Evolutionary conservation across 2,888 invertebrate species (phyloP), one percentile per base, ranked within the genome.

Genomic region (Anoplius nigerrimus): DNA sequence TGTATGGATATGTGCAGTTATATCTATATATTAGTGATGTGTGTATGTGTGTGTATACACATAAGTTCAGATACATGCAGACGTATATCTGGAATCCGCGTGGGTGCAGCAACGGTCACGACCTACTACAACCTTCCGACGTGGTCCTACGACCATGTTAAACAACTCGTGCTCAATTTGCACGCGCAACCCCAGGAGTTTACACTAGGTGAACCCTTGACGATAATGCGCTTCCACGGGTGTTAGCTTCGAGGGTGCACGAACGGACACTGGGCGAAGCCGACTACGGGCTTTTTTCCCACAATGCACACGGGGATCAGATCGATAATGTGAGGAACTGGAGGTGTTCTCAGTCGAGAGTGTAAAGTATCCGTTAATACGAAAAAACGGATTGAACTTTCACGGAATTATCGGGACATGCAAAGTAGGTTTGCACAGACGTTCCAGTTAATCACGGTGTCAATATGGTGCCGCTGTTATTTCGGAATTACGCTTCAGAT

Each of bases 111-210:
- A 74, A 74, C 71, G 74, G 69, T 62, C 62, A 68, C 68, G 70
- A 78, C 69, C 76, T 74, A 69, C 68, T 48, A 63, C 62, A 61
- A 64, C 66, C 57, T 60, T 63, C 61, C 77, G 63, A 59, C 76
- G 63, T 78, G 69, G 68, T 69, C 70, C 78, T 76, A 76, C 69
- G 76, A 75, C 65, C 75, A 72, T 79, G 79, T 79, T 79, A 79
- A 79, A 79, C 79, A 79, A 79, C 77, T 79, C 77, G 79, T 75
- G 79, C 79, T 77, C 79, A 79, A 79, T 79, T 79, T 79, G 77
- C 78, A 78, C 76, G 75, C 69, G 79, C 77, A 74, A 79, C 79
- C 79, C 75, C 77, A 69, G 65, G 77, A 79, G 75, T 79, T 79
- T 79, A 79, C 79, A 77, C 77, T 71, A 66, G 69, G 67, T 79